Evolutionary conservation across 2,888 invertebrate genomes (phyloP).

Genomic region (Copidosoma aretas): DNA sequence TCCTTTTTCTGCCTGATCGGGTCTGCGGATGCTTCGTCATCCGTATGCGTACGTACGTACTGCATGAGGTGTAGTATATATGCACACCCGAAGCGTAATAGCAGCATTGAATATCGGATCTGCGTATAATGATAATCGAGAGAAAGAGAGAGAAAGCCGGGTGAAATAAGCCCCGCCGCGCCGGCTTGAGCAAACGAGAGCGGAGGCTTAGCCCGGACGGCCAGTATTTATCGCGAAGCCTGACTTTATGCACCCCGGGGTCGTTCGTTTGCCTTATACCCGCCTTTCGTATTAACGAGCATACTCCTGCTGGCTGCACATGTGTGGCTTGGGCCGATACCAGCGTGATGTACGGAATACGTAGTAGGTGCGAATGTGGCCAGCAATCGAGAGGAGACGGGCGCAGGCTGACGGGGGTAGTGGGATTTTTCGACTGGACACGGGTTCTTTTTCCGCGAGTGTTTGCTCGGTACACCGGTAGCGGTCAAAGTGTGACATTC

Average conservation of each 20-base stretch:
- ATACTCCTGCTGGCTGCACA: neutral
- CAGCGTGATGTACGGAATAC: neutral
- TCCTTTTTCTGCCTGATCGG: neutral
- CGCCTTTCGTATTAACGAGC: slow-evolving; percentile 25
- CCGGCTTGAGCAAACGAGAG: too few species aligned
- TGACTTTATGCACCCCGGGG: slow-evolving; percentile 1
- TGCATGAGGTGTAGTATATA: neutral
- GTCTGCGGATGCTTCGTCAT: too few species aligned
- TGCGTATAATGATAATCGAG: neutral
- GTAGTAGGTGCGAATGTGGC: too few species aligned
- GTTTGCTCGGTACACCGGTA: too few species aligned
- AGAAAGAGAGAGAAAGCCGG: neutral
- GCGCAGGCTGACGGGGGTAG: too few species aligned
- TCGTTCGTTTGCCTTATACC: slow-evolving; percentile 31
- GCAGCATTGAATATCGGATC: neutral
- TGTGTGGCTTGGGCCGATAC: neutral
- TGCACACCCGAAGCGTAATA: neutral
- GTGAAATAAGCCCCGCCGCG: neutral
- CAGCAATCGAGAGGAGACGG: too few species aligned
- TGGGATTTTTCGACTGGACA: too few species aligned
- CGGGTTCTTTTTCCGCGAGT: too few species aligned
- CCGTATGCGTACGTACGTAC: too few species aligned
- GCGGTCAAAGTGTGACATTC: too few species aligned
- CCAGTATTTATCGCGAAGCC: slow-evolving; percentile 24
- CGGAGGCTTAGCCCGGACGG: neutral